Percentiles rank a stretch among this genome's conserved stretches.
Evolutionary conservation across 2,113 vertebrate genomes (phyloP).

Genomic region (Thymallus thymallus): DNA sequence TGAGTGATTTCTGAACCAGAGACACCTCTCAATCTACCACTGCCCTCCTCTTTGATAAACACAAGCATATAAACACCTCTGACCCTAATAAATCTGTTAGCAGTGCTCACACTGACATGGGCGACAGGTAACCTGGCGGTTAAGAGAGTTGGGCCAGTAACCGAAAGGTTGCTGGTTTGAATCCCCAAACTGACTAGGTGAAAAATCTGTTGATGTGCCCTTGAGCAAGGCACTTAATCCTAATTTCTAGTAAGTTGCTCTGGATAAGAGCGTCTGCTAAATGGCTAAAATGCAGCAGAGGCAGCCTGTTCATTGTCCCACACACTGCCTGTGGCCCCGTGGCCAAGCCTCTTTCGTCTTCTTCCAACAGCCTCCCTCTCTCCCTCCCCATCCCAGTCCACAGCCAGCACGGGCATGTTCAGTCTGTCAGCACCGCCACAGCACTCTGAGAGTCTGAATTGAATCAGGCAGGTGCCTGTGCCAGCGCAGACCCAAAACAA

Average conservation of each 20-base stretch:
- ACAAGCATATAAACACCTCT: conserved; percentile 31
- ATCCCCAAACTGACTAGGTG: too few species aligned
- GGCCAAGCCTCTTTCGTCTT: conserved; percentile 30
- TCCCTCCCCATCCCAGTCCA: conserved; percentile 31
- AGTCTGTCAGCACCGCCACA: conserved; percentile 71
- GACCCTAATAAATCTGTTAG: conserved; percentile 24
- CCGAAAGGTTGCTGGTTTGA: too few species aligned
- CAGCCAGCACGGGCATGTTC: conserved; percentile 47
- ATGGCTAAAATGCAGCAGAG: conserved; percentile 8
- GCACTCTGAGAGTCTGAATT: conserved; percentile 52
- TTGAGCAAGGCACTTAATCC: too few species aligned
- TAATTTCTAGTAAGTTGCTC: too few species aligned
- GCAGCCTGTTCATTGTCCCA: conserved; percentile 41
- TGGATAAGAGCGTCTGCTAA: too few species aligned
- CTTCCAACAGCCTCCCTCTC: conserved; percentile 27
- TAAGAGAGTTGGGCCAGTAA: too few species aligned
- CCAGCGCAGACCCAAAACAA: conserved; percentile 38
- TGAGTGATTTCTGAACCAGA: conserved; percentile 11
- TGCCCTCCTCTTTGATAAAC: conserved; percentile 14
- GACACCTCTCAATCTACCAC: not conserved
- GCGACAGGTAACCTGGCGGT: too few species aligned
- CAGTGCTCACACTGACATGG: conserved; percentile 15
- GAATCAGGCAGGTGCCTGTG: conserved; percentile 53
- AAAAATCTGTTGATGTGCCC: too few species aligned
- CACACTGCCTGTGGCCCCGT: conserved; percentile 34